Base-by-base conservation (phyloP, 2,797 vertebrate species). In the Paedocypris micromegethes region DNA sequence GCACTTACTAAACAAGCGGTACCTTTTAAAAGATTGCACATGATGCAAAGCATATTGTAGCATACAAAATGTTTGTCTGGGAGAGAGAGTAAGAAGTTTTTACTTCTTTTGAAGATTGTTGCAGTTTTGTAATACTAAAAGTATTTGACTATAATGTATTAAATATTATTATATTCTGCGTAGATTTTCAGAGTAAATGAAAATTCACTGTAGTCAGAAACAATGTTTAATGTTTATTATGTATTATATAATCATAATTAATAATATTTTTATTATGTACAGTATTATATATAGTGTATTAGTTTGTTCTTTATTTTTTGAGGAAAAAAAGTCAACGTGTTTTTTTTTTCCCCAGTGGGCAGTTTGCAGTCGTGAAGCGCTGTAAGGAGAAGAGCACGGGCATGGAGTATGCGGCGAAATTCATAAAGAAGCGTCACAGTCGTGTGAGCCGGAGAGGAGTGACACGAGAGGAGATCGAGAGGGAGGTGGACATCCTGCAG, bases 311-410 rank as follows among this genome's bases (percentile, higher is more conserved):
- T 23, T 23, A 23, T 23, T 62, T 51, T 8, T 63, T 51, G 9
- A 6, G n/a, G 39, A 8, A 37, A 51, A 51, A n/a, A 63, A 63
- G 39, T 55, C 2, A 37, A 46, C 48, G 2, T 75, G 45, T 63
- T 65, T 48, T 70, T 59, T 74, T 58, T 69, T 70, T 74, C 58
- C 56, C 1, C 82, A 99, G 97, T 7, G 97, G 97, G 50, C 95
- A 99, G 83, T 99, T 99, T 83, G 97, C 97, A 4, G 88, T 98
- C 0, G 97, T 99, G 80, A 97, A 91, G 84, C 91, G 87, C 50
- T 98, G 94, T 72, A 83, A 63, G 48, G 94, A 98, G 81, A 96
- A 86, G 75, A 91, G 87, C 81, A 89, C 90, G 0, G 90, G 91
- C 0, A 2, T 73, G 1, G 91, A 93, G 43, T 98, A 86, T 0